Percentiles rank a stretch among this genome's conserved stretches.
These are phyloP conservation scores for Gnatocerus cornutus DNA, from an alignment of 2,888 invertebrate species.

Conservation along the genomic window DNA sequence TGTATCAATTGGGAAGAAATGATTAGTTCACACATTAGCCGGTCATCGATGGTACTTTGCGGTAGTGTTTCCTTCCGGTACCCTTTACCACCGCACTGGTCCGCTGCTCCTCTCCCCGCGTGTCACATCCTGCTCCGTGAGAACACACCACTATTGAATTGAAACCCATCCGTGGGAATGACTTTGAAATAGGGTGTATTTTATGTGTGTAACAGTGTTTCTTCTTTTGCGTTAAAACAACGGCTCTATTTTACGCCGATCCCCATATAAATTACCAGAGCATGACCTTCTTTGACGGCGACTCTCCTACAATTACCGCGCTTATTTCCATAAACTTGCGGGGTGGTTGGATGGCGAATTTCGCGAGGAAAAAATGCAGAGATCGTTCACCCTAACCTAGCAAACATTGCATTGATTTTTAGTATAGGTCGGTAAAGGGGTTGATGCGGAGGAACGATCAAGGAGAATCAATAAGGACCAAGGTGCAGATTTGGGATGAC, in stretches of 20 bases:
- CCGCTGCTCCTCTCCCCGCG: slow-evolving; percentile 53
- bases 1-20: slow-evolving; percentile 20
- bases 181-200: slow-evolving; percentile 56
- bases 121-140: slow-evolving; percentile 64
- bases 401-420: slow-evolving; percentile 62
- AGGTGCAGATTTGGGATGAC: background rate
- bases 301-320: slow-evolving; percentile 11
- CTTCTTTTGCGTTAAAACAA: slow-evolving; percentile 43
- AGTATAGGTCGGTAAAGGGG: slow-evolving; percentile 56
- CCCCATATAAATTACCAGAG: slow-evolving; percentile 45
- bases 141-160: slow-evolving; percentile 61
- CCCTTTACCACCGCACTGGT: slow-evolving; percentile 54
- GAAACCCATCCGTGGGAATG: slow-evolving; percentile 62
- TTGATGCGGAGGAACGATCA: slow-evolving; percentile 1
- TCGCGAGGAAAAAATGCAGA: slow-evolving; percentile 23
- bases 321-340: slow-evolving; percentile 20
- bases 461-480: background rate
- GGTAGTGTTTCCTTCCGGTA: slow-evolving; percentile 63
- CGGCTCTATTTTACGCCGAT: slow-evolving; percentile 43
- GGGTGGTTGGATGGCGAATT: background rate
- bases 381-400: slow-evolving; percentile 53
- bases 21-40: slow-evolving; percentile 52
- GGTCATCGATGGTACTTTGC: slow-evolving; percentile 56
- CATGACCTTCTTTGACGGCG: slow-evolving; percentile 33
- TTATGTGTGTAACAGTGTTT: slow-evolving; percentile 45